Base-by-base conservation (phyloP, 2,888 invertebrate genomes). In the Leptopilina myrica region DNA sequence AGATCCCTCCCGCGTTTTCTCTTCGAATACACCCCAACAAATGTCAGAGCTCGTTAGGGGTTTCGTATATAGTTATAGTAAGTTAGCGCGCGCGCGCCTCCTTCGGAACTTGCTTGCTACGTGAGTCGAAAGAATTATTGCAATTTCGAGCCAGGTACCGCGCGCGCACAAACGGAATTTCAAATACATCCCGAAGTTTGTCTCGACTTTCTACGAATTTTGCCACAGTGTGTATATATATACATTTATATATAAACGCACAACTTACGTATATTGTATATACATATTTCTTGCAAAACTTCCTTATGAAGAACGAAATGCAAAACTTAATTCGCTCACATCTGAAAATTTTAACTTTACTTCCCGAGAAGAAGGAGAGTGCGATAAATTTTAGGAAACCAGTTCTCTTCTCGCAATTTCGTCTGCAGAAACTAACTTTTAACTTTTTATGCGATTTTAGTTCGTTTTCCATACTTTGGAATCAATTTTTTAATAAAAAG, bases 61-160 rank as follows among this genome's bases (percentile, higher is more conserved):
- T 85, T 83, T 84, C 82, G 86, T 82, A 86, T n/a, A n/a, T n/a
- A n/a, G n/a, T n/a, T n/a, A n/a, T 82, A 86, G 86, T 86, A 86
- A 88, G 87, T 88, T 86, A 85, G 87, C 85, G 62, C 85, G 20
- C 85, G 20, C 20, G 62, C 56, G n/a, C 76, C 76, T 76, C 75
- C 81, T 83, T 66, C 77, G 76, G 81, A 80, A 81, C 79, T 81
- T 81, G 67, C 76, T 78, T 64, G 78, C 82, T 88, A 89, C 89
- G 89, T 89, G 89, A 88, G 89, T 78, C 84, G 89, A 88, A 89
- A 89, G 87, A 90, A 90, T 89, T 88, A 90, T 88, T 85, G 89
- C 88, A 89, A 90, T 90, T 88, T 88, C 85, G 83, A 59, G 20
- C 46, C 77, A 81, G 85, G 81, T 81, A 80, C 80, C 77, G 83